phyloP scores from a whole-genome alignment of 2,888 invertebrate genomes.

The Sclerodermus sp. region DNA sequence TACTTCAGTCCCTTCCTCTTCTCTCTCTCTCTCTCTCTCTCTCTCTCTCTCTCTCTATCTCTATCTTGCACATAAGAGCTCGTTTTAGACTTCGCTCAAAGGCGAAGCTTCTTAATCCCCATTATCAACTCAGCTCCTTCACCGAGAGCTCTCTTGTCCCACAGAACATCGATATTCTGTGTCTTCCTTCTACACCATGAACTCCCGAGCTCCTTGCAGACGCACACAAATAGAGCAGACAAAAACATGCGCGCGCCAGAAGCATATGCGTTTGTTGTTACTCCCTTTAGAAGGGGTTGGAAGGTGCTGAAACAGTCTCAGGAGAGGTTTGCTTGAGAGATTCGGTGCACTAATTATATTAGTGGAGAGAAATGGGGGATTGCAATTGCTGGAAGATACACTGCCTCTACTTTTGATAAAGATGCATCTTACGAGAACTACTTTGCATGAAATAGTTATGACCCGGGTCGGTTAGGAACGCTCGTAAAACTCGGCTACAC shows the following conservation, averaged over 20 bases:
- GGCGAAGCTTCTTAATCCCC: slow-evolving; percentile 24
- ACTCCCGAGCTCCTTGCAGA: too few relatives aligned
- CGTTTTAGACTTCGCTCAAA: slow-evolving; percentile 9
- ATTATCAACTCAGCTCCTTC: slow-evolving; percentile 19
- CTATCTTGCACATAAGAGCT: neutral
- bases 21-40: neutral
- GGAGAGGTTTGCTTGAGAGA: neutral
- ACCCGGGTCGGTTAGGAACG: too few relatives aligned
- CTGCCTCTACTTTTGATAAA: too few relatives aligned
- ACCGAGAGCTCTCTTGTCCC: neutral
- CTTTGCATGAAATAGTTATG: too few relatives aligned
- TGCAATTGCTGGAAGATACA: too few relatives aligned
- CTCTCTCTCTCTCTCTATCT: neutral
- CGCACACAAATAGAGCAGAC: too few relatives aligned
- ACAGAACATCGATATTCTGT: slow-evolving; percentile 5
- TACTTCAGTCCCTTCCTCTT: too few relatives aligned
- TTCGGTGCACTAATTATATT: slow-evolving; percentile 6
- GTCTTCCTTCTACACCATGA: neutral
- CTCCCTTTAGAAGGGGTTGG: too few relatives aligned
- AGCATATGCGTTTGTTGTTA: too few relatives aligned
- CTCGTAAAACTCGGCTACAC: too few relatives aligned
- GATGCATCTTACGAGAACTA: too few relatives aligned
- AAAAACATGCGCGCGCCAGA: too few relatives aligned
- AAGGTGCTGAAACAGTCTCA: neutral
- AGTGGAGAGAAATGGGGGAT: neutral